Percentiles rank a stretch among this genome's conserved stretches.
These are phyloP conservation scores for Pachyramphus minor DNA, from an alignment of 2,113 vertebrate genomes.

Conservation along the genomic window DNA sequence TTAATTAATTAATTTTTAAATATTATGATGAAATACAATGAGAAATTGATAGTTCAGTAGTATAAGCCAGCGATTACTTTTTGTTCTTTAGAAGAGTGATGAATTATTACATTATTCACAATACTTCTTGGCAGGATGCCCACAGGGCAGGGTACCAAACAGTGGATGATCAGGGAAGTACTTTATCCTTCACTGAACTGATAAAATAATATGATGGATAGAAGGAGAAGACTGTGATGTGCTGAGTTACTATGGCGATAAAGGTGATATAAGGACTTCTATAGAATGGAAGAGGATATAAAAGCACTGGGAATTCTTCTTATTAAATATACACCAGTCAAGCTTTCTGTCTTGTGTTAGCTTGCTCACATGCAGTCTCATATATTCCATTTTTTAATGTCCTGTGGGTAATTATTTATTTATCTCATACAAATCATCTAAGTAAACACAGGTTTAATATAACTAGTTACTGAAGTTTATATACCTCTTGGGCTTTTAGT, in stretches of 20 bases:
- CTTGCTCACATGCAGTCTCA: conserved; percentile 46
- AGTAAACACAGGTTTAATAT: conserved; percentile 66
- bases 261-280: conserved; percentile 63
- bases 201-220: background rate
- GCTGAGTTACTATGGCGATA: conserved; percentile 45
- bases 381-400: conserved; percentile 61
- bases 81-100: background rate
- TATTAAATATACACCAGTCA: conserved; percentile 54
- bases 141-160: background rate
- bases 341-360: conserved; percentile 23
- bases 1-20: background rate
- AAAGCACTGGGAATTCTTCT: conserved; percentile 12
- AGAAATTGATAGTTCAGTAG: background rate
- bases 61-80: background rate
- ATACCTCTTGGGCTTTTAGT: conserved; percentile 59
- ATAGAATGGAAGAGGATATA: conserved; percentile 37
- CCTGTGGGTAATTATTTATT: conserved; percentile 61
- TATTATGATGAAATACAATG: background rate
- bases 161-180: background rate
- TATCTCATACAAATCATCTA: conserved; percentile 64
- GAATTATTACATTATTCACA: background rate
- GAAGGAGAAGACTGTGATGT: background rate
- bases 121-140: background rate
- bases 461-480: conserved; percentile 49
- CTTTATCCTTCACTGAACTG: background rate